Base-by-base conservation (phyloP, 2,888 invertebrate genomes). In the Agrilus mali region DNA sequence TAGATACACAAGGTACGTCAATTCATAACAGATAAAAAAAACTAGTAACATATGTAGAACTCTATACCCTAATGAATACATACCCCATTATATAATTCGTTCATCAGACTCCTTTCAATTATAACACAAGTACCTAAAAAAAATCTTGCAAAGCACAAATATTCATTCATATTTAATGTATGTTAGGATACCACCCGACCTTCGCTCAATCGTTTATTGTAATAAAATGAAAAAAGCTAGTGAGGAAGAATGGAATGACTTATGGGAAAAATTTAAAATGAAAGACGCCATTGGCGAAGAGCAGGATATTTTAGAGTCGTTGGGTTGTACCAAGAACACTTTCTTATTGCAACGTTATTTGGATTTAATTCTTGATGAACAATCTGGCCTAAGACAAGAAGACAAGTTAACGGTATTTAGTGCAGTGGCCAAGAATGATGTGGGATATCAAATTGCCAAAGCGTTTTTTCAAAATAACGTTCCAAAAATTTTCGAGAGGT, bases 171-270 rank as follows among this genome's bases (percentile, higher is more conserved):
- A n/a, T n/a, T n/a, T n/a, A n/a, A n/a, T n/a, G n/a, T 15, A 33
- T 6, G 2, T 12, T 44, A 84, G 83, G 2, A 77, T 89, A 52
- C 80, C 83, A 0, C 73, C 80, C 14, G 82, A 88, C 64, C 65
- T 86, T 6, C 77, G 82, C 0, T 63, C 71, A 20, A 72, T 77
- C 0, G 78, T 86, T 42, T 87, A 85, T 66, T 89, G 89, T 64
- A 76, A 74, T 38, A 82, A 77, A 0, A 71, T 87, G 12, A 66
- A 72, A 8, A 67, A 77, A 51, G 88, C 88, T 36, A 70, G 72
- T 7, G 74, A 77, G 48, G 64, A 67, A 0, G 79, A 83, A 53
- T 90, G 87, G 87, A 65, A 83, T 33, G 87, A 85, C 69, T 69
- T 82, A 15, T 82, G 82, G 69, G 61, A 74, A 13, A 72, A 78